These are phyloP conservation scores for Cyanoderma ruficeps DNA, from an alignment of 2,113 vertebrate species.

Conservation along the genomic window DNA sequence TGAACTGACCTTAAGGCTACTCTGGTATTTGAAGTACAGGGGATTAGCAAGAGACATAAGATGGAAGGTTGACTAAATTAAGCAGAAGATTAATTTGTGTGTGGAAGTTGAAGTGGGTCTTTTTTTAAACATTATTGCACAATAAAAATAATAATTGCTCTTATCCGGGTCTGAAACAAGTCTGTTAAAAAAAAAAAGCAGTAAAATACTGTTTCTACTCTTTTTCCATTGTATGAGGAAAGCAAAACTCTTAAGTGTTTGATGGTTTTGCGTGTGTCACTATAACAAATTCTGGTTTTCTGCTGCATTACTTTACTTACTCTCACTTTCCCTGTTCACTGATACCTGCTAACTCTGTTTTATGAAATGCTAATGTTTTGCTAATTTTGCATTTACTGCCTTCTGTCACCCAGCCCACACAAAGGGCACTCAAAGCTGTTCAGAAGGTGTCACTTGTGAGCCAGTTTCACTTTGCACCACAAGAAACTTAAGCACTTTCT, in stretches of 20 bases:
- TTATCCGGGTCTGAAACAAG: neutral
- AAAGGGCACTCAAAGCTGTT: neutral
- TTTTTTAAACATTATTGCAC: neutral
- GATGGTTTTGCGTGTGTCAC: neutral
- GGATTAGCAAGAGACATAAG: neutral
- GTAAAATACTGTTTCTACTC: neutral
- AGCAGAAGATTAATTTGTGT: neutral
- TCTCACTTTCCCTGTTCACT: constrained; percentile 7
- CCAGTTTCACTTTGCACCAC: constrained; percentile 29
- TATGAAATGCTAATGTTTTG: constrained; percentile 24
- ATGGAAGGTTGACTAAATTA: neutral
- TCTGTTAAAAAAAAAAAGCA: neutral
- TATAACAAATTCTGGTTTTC: neutral
- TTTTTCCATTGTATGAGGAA: neutral
- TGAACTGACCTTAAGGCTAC: neutral
- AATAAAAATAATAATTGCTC: neutral
- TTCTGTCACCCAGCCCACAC: constrained; percentile 3
- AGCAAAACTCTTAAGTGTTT: neutral
- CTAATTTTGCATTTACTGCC: constrained; percentile 48
- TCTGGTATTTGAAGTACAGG: neutral
- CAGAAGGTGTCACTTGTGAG: constrained; percentile 11
- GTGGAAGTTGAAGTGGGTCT: neutral
- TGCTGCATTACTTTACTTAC: constrained; percentile 3
- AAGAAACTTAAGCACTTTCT: constrained; percentile 15
- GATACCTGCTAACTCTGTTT: constrained; percentile 9